A percentile compares a stretch with the other conserved stretches of the same genome.
phyloP scores from a whole-genome alignment of 2,797 vertebrate species.

The Labeo calbasu region DNA sequence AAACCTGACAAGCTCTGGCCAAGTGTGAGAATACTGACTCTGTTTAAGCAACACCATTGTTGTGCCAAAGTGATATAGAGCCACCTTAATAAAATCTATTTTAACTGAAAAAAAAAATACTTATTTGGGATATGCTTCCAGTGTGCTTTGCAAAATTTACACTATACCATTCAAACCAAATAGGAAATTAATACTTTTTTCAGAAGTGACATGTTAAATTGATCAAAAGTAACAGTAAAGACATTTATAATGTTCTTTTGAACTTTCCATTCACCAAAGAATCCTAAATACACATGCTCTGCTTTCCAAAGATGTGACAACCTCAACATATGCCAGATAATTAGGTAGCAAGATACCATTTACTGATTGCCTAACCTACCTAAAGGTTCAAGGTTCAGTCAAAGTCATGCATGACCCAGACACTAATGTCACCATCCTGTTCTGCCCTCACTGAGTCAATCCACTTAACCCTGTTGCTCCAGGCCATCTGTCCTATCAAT shows the following conservation, averaged over 20 bases:
- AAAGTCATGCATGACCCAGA: conserved; percentile 22
- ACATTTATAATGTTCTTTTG: not conserved
- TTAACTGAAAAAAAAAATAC: not conserved
- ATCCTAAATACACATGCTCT: not conserved
- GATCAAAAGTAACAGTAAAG: not conserved
- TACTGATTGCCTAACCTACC: not conserved
- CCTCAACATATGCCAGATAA: not conserved
- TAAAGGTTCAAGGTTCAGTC: not conserved
- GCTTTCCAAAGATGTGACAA: not conserved
- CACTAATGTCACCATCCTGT: conserved; percentile 11
- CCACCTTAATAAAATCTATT: not conserved
- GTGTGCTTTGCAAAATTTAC: not conserved
- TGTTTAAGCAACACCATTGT: conserved; percentile 16
- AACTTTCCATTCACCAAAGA: not conserved
- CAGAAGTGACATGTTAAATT: not conserved
- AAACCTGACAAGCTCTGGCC: not conserved
- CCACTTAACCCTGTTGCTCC: conserved; percentile 9
- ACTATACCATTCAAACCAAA: not conserved
- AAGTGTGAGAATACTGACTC: not conserved
- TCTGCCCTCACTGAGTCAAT: conserved; percentile 24
- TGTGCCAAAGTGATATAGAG: not conserved
- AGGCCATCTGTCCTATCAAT: not conserved
- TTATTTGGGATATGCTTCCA: not conserved
- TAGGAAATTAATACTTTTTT: not conserved
- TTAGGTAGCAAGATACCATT: not conserved